phyloP scores from a whole-genome alignment of 2,888 invertebrate genomes.

The Dryobotodes eremita region DNA sequence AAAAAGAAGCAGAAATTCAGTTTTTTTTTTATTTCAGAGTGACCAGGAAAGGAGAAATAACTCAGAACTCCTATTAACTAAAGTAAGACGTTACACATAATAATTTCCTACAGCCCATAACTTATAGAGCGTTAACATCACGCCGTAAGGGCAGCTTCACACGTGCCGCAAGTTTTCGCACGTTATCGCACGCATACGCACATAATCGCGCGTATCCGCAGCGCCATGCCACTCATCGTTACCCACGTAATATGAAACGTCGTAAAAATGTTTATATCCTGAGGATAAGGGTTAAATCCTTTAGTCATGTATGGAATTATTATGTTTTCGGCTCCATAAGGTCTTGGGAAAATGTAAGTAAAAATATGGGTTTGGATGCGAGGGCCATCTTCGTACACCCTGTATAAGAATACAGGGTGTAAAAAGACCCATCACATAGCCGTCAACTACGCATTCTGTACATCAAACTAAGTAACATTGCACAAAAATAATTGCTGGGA shows the following conservation, averaged over 20 bases:
- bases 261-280: constrained; percentile 58
- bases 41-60: not conserved
- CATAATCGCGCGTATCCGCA: constrained; percentile 14
- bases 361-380: not conserved
- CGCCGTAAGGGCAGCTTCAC: constrained; percentile 19
- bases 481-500: too few relatives aligned
- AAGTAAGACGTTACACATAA: not conserved
- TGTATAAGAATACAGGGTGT: not conserved
- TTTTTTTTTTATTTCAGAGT: not conserved
- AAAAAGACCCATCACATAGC: too few relatives aligned
- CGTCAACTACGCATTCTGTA: too few relatives aligned
- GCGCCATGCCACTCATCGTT: constrained; percentile 51
- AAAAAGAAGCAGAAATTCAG: not conserved
- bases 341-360: not conserved
- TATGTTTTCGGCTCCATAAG: constrained; percentile 17
- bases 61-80: not conserved
- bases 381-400: too few relatives aligned
- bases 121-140: constrained; percentile 3
- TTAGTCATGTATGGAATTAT: constrained; percentile 35
- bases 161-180: constrained; percentile 25
- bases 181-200: constrained; percentile 22
- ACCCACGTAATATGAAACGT: constrained; percentile 54
- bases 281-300: constrained; percentile 49
- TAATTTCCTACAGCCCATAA: constrained; percentile 5
- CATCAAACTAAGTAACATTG: too few relatives aligned